A percentile compares a stretch with the other conserved stretches of the same genome.
Evolutionary conservation across 2,113 vertebrate genomes (phyloP).

Genomic region (Carollia perspicillata): DNA sequence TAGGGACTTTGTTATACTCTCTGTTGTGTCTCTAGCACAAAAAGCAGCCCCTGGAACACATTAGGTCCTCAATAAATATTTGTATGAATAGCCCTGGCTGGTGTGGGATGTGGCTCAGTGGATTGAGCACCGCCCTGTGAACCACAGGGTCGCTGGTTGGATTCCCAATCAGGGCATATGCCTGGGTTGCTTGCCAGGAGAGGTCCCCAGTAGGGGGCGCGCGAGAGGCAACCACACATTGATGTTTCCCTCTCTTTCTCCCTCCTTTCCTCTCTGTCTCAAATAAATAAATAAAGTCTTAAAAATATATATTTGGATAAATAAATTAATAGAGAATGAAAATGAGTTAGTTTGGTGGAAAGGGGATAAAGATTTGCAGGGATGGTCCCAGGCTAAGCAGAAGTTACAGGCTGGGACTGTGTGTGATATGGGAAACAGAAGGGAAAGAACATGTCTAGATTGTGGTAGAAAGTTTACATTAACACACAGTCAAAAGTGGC

Average conservation of each 20-base stretch:
- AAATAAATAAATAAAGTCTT: no score
- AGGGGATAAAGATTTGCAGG: neutral
- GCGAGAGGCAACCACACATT: no score
- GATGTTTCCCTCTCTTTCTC: no score
- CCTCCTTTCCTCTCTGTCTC: no score
- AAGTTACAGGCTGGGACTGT: neutral
- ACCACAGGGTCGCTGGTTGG: no score
- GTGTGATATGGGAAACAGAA: neutral
- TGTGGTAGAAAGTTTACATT: neutral
- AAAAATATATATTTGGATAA: neutral
- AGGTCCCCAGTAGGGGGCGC: no score
- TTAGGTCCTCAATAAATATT: neutral
- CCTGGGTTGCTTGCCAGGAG: no score
- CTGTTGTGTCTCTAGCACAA: neutral
- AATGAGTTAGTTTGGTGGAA: neutral
- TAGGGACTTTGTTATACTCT: neutral
- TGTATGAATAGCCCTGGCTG: no score
- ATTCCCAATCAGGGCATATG: no score
- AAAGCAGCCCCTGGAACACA: neutral
- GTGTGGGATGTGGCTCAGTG: no score
- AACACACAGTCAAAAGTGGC: neutral
- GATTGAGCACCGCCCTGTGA: no score
- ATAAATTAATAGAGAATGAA: neutral
- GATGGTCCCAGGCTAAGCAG: neutral
- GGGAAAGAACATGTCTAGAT: neutral